Evolutionary conservation across 1,140 invertebrate genomes (phyloP), one percentile per base, ranked within the genome.

Genomic region (Eumeta japonica): DNA sequence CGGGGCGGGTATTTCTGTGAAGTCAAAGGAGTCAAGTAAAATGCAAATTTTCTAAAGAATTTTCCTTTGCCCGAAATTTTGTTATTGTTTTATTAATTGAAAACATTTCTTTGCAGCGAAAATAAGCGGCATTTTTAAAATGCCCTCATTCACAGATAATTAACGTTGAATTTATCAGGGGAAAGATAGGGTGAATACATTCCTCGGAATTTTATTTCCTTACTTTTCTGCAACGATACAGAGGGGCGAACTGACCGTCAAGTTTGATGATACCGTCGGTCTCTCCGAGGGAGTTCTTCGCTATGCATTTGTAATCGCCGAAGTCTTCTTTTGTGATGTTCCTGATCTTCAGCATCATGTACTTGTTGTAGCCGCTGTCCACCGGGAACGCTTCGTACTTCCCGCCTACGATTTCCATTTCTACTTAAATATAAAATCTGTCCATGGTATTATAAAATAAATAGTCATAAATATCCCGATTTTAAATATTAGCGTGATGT

Each of bases 261-360:
- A 82, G 55, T 52, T 75, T 76, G 36, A 81, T 81, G 43, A 76
- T 75, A 16, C 77, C 78, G 46, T 81, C 78, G 2, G 79, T 80
- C 50, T 81, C 78, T 2, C 80, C 80, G 18, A 81, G 52, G 2
- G 77, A 73, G 54, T 82, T 82, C 59, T 81, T 81, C 2, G 79
- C 78, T 31, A 81, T 75, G 51, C 80, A 82, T 44, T 79, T 79
- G 60, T 81, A 82, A 46, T 76, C 78, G 7, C 80, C 79, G 48
- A 81, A 82, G 53, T 82, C 80, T 2, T 75, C 71, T 35, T 73
- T 66, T 2, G 75, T 75, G 10, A 76, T 68, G 18, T 78, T 77
- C 14, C 77, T 58, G 49, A 82, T 65, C 33, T 76, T 77, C 29
- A 82, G 62, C 50, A 79, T 76, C 80, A 81, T 82, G 37, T 77